A percentile compares a stretch with the other conserved stretches of the same genome.
phyloP scores from a whole-genome alignment of 2,888 invertebrate species.

The Aproaerema taeniolella region DNA sequence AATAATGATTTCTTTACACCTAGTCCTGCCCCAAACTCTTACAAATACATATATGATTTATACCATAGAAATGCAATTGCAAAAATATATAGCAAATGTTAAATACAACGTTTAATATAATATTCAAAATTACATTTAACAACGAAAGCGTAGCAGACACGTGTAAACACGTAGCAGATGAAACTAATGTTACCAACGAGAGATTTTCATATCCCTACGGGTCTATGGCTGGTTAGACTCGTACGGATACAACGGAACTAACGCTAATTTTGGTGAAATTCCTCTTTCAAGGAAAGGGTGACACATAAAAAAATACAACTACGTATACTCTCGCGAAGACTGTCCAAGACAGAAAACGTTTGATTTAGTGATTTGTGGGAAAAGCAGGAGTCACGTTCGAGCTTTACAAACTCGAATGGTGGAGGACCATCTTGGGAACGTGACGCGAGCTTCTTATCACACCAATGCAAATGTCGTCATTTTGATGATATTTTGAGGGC shows the following conservation, averaged over 20 bases:
- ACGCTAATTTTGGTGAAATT: conserved; percentile 17
- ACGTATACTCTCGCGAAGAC: conserved; percentile 11
- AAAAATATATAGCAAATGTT: conserved; percentile 55
- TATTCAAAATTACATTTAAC: conserved; percentile 63
- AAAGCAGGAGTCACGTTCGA: conserved; percentile 15
- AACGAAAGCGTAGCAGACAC: conserved; percentile 57
- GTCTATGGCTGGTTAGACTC: conserved; percentile 72
- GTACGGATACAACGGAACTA: conserved; percentile 44
- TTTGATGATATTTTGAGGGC: conserved; percentile 14
- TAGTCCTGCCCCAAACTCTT: conserved; percentile 41
- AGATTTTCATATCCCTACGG: conserved; percentile 45
- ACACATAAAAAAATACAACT: conserved; percentile 35
- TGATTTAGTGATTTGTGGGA: conserved; percentile 4
- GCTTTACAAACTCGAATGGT: background rate
- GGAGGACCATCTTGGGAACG: background rate
- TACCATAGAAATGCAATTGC: conserved; percentile 46
- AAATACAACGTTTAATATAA: conserved; percentile 51
- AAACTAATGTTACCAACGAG: conserved; percentile 37
- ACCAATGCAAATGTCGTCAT: background rate
- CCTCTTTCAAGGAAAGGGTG: conserved; percentile 22
- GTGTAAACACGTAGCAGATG: conserved; percentile 34
- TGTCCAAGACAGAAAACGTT: background rate
- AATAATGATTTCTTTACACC: conserved; percentile 33
- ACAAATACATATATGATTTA: conserved; percentile 35
- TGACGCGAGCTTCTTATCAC: conserved; percentile 4